Base-by-base conservation (phyloP, 1,140 invertebrate genomes). In the Temnothorax curvispinosus region DNA sequence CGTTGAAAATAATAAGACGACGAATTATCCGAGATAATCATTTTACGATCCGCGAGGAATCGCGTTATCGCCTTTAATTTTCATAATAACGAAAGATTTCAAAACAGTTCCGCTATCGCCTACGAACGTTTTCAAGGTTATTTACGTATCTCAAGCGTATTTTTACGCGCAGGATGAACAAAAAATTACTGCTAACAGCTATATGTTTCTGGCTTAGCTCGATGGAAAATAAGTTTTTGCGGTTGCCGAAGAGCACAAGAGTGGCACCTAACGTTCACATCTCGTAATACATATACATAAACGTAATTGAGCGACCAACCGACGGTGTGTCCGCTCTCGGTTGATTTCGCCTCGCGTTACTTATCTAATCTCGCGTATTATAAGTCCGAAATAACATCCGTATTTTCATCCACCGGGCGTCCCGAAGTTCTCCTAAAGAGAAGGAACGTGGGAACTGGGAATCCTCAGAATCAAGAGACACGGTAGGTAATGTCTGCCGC, bases 281-380 rank as follows among this genome's bases (percentile, higher is more conserved):
- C 69, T 60, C 32, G 11, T 47, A 47, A 65, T 65, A 15, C 18
- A 32, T 50, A 69, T 32, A 50, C 41, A 69, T 69, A 71, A 69
- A 41, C 21, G 69, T 84, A 74, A 74, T 60, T 62, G 18, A 60
- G 27, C 41, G 41, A 11, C 32, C n/a, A 9, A 27, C 27, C 27
- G 32, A 27, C n/a, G 35, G 41, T 56, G 41, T 32, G 69, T 75
- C n/a, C 56, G 62, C 32, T 27, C 47, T 54, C 27, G 44, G 27
- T 8, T 62, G 69, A 84, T 84, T 75, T 84, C 74, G 60, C 71
- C 41, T 62, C 56, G 54, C 56, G 54, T 74, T 84, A 75, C 44
- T 84, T 80, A 80, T 80, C 69, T 84, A 84, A 75, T 84, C 80
- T 74, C 52, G 32, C 21, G 67, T 82, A 75, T 75, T 27, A 32